Evolutionary conservation across 2,797 vertebrate species (phyloP).

Genomic region (Etheostoma nigrum): DNA sequence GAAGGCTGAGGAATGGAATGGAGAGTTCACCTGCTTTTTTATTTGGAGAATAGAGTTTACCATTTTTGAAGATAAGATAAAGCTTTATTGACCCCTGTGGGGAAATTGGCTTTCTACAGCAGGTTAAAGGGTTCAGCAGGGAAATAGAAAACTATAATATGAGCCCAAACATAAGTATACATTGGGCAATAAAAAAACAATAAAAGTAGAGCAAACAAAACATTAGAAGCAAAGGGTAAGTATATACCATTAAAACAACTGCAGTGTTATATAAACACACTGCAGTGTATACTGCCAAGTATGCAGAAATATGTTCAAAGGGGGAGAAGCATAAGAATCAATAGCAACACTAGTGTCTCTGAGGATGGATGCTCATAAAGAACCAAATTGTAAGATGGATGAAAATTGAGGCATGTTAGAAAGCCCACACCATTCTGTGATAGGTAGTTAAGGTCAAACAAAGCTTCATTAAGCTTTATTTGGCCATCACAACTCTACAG

Average conservation of each 20-base stretch:
- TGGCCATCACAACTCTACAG: too few relatives aligned
- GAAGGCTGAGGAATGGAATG: not conserved
- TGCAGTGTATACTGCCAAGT: not conserved
- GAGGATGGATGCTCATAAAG: too few relatives aligned
- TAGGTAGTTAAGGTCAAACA: too few relatives aligned
- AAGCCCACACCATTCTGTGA: too few relatives aligned
- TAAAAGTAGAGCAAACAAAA: constrained; percentile 22
- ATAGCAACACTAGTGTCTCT: too few relatives aligned
- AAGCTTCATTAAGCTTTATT: too few relatives aligned
- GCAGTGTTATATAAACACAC: not conserved
- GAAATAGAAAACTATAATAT: constrained; percentile 14
- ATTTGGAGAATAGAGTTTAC: constrained; percentile 33
- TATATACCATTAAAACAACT: not conserved
- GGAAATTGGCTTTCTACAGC: constrained; percentile 24
- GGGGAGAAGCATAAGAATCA: too few relatives aligned
- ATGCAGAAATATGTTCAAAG: not conserved
- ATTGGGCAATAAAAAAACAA: constrained; percentile 32
- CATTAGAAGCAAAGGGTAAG: constrained; percentile 18
- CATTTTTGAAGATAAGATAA: constrained; percentile 40
- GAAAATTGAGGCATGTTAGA: too few relatives aligned
- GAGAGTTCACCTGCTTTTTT: constrained; percentile 12
- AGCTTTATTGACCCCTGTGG: constrained; percentile 44
- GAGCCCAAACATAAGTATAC: constrained; percentile 12
- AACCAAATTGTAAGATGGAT: too few relatives aligned
- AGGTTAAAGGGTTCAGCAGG: constrained; percentile 22